Percentiles rank a stretch among this genome's conserved stretches.
Conservation (phyloP, 2,113 vertebrate species). For the Danio rerio region DNA sequence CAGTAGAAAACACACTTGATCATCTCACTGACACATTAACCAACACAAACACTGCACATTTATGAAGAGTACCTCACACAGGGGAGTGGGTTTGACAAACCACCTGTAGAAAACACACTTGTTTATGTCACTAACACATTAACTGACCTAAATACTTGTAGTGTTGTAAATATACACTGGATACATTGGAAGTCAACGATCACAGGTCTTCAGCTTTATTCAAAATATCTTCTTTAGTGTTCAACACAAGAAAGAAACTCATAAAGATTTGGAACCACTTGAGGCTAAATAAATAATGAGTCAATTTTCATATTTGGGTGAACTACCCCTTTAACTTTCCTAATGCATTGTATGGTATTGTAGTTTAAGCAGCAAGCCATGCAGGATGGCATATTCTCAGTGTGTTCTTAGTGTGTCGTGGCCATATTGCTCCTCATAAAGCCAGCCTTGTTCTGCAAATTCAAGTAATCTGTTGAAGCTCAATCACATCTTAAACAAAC, state of each 20-base stretch:
- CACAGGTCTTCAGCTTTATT: not conserved
- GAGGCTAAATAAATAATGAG: not conserved
- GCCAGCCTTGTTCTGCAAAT: not conserved
- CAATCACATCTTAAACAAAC: not conserved
- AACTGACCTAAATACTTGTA: no score
- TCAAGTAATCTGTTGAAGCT: not conserved
- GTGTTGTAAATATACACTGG: no score
- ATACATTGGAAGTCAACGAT: no score
- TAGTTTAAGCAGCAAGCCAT: no score
- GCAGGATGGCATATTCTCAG: not conserved
- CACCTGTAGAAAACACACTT: no score
- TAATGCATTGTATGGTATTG: no score
- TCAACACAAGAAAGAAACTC: not conserved
- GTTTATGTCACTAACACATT: no score
- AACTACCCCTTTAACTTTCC: not conserved
- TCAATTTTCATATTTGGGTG: not conserved
- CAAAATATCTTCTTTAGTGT: not conserved
- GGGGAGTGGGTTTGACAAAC: no score
- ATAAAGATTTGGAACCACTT: not conserved
- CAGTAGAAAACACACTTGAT: no score
- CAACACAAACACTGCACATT: no score
- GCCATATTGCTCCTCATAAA: not conserved
- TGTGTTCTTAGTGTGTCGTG: not conserved
- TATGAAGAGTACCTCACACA: no score
- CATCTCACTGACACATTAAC: no score